A percentile compares a stretch with the other conserved stretches of the same genome.
These are phyloP conservation scores for Muntiacus reevesi DNA, from an alignment of 2,113 vertebrate genomes.

Conservation along the genomic window DNA sequence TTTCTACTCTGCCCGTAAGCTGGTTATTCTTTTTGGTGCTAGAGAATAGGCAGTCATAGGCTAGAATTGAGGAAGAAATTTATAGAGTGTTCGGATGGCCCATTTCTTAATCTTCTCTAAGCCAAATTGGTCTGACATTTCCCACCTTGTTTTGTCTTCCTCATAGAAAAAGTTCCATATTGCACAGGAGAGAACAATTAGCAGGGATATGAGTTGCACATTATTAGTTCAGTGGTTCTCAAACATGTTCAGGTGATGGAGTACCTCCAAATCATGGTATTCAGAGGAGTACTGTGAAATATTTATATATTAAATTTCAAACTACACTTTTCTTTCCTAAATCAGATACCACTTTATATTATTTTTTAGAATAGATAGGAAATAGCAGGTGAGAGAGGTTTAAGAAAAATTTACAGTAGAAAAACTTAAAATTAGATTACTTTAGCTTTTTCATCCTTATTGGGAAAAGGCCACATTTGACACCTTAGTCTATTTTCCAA, in stretches of 20 bases:
- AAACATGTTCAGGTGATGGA: conserved; percentile 36
- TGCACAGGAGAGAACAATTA: conserved; percentile 51
- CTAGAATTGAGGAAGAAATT: conserved; percentile 51
- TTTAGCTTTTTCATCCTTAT: conserved; percentile 54
- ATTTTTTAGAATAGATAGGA: conserved; percentile 5
- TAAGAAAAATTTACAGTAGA: conserved; percentile 43
- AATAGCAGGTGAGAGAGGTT: conserved; percentile 26
- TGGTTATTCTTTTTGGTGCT: conserved; percentile 37
- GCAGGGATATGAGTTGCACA: conserved; percentile 45
- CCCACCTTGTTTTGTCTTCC: conserved; percentile 43
- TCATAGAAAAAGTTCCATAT: conserved; percentile 44
- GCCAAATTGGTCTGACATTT: conserved; percentile 67
- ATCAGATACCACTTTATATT: conserved; percentile 47
- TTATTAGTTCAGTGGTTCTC: conserved; percentile 53
- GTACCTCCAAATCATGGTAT: conserved; percentile 51
- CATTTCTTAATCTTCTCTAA: conserved; percentile 42
- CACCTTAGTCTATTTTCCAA: not conserved
- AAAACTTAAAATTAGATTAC: conserved; percentile 45
- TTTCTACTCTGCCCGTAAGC: conserved; percentile 8
- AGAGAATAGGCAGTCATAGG: conserved; percentile 3
- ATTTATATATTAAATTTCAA: conserved; percentile 65
- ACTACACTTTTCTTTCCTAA: not conserved
- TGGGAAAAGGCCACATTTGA: conserved; percentile 39
- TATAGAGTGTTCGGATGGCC: conserved; percentile 6
- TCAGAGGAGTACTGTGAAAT: conserved; percentile 56